Evolutionary conservation across 23 tunicate species (phyloP).

Genomic region (Ciona savignyi): DNA sequence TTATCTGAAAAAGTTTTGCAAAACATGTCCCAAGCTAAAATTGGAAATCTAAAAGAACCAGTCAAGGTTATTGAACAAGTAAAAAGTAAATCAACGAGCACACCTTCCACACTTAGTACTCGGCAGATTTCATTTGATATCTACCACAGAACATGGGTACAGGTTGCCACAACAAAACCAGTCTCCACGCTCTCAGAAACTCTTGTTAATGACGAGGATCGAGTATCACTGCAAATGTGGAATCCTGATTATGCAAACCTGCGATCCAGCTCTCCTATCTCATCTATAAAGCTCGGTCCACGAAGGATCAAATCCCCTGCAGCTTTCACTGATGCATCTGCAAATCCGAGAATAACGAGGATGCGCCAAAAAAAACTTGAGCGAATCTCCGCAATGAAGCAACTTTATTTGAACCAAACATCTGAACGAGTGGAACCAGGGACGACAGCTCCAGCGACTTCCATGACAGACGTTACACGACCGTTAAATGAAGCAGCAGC

Average conservation of each 20-base stretch:
- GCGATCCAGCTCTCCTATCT: slow-evolving; percentile 36
- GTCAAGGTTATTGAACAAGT: background rate
- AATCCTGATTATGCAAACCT: slow-evolving; percentile 34
- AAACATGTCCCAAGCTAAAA: background rate
- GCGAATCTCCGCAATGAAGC: slow-evolving; percentile 71
- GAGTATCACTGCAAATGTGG: slow-evolving; percentile 31
- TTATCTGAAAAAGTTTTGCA: background rate
- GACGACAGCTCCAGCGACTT: slow-evolving; percentile 48
- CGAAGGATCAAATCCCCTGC: slow-evolving; percentile 6
- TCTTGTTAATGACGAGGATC: background rate
- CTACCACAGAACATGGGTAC: slow-evolving; percentile 61
- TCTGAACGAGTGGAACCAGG: slow-evolving; percentile 15
- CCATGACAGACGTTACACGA: slow-evolving; percentile 48
- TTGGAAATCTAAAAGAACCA: background rate
- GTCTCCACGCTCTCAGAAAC: slow-evolving; percentile 12
- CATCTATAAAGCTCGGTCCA: slow-evolving; percentile 15
- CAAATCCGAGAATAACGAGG: slow-evolving; percentile 28
- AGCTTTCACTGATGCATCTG: background rate
- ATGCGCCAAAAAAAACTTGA: slow-evolving; percentile 71
- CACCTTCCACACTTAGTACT: background rate
- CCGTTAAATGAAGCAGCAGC: slow-evolving; percentile 6
- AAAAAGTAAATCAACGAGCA: background rate
- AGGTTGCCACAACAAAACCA: slow-evolving; percentile 68
- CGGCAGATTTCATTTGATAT: slow-evolving; percentile 72
- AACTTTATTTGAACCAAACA: slow-evolving; percentile 53